phyloP scores from a whole-genome alignment of 2,888 invertebrate species.

The Thereva nobilitata region DNA sequence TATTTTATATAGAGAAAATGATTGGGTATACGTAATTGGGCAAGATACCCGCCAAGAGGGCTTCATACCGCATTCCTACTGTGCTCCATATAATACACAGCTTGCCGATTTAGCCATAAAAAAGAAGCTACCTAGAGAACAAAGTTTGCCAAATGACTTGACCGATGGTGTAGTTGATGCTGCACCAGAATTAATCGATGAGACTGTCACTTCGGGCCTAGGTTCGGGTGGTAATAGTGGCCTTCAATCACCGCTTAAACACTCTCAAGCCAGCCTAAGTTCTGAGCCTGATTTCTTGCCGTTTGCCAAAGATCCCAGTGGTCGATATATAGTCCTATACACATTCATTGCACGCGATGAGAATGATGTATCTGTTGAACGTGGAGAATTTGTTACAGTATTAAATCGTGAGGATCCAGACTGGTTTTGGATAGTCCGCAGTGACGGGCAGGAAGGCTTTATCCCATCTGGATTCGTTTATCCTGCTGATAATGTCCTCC shows the following conservation, averaged over 20 bases:
- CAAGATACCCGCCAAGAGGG: slow-evolving; percentile 89
- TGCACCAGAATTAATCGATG: slow-evolving; percentile 43
- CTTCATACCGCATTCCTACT: slow-evolving; percentile 93
- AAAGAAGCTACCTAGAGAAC: slow-evolving; percentile 82
- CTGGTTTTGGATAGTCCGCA: slow-evolving; percentile 95
- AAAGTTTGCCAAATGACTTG: slow-evolving; percentile 62
- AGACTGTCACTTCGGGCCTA: slow-evolving; percentile 41
- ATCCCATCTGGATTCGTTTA: slow-evolving; percentile 94
- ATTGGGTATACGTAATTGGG: slow-evolving; percentile 96
- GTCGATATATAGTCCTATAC: slow-evolving; percentile 89
- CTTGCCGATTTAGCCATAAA: slow-evolving; percentile 81
- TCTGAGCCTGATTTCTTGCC: slow-evolving; percentile 68
- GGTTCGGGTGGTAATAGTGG: slow-evolving; percentile 41
- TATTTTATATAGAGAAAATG: slow-evolving; percentile 91
- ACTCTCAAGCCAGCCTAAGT: slow-evolving; percentile 60
- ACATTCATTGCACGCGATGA: slow-evolving; percentile 92
- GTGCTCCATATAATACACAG: slow-evolving; percentile 79
- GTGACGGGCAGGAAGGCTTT: slow-evolving; percentile 93
- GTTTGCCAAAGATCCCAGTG: slow-evolving; percentile 81
- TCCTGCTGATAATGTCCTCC: slow-evolving; percentile 80
- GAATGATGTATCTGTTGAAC: slow-evolving; percentile 90
- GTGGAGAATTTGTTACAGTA: slow-evolving; percentile 95
- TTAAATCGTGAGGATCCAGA: slow-evolving; percentile 93
- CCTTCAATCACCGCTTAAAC: slow-evolving; percentile 49
- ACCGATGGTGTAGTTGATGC: slow-evolving; percentile 50